These are phyloP conservation scores for Leptinotarsa texana DNA, from an alignment of 1,140 invertebrate genomes.

Conservation along the genomic window DNA sequence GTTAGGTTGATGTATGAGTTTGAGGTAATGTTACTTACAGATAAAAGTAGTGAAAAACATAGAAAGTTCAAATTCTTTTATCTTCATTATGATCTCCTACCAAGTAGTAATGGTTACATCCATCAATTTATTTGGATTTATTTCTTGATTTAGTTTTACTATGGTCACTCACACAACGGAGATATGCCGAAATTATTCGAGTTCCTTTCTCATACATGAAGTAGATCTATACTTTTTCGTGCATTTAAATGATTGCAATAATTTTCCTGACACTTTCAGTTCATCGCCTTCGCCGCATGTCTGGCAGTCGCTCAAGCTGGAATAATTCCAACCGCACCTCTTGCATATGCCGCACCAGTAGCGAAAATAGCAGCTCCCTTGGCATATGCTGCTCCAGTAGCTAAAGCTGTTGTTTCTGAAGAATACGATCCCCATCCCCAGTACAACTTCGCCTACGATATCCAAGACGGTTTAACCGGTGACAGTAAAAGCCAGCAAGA, in stretches of 20 bases:
- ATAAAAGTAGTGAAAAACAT: too few species aligned
- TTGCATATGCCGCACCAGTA: slow-evolving; percentile 15
- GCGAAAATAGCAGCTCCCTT: slow-evolving; percentile 25
- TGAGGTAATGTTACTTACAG: too few species aligned
- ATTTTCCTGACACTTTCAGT: neutral
- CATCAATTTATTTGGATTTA: too few species aligned
- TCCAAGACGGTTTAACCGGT: slow-evolving; percentile 56
- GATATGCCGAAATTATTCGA: too few species aligned
- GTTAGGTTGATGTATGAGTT: too few species aligned
- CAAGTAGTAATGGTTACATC: too few species aligned
- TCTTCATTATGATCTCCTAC: too few species aligned
- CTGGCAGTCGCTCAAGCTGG: slow-evolving; percentile 38
- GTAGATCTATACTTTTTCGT: too few species aligned
- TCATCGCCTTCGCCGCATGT: slow-evolving; percentile 30
- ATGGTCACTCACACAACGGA: too few species aligned
- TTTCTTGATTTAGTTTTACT: too few species aligned
- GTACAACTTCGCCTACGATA: slow-evolving; percentile 59
- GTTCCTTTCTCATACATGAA: too few species aligned
- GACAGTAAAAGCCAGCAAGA: slow-evolving; percentile 58
- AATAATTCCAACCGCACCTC: slow-evolving; percentile 27
- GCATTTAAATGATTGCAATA: neutral
- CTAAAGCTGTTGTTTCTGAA: slow-evolving; percentile 39
- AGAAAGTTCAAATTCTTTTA: too few species aligned
- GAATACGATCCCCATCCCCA: slow-evolving; percentile 59
- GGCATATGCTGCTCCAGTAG: slow-evolving; percentile 26